Conservation (phyloP, 2,888 invertebrate genomes). For the Ochropacha duplaris region DNA sequence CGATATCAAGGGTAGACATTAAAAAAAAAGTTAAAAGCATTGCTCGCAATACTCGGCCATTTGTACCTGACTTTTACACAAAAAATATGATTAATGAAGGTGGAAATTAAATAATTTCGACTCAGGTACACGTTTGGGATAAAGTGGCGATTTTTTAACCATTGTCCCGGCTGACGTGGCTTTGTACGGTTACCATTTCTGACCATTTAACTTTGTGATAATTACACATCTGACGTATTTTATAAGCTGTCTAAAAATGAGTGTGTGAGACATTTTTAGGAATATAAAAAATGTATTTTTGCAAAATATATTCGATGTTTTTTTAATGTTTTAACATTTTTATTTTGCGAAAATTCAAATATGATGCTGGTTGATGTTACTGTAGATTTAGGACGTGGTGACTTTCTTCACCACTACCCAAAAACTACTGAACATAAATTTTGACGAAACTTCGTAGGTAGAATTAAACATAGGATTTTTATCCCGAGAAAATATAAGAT, state of each 20-base stretch:
- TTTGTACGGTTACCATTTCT: slow-evolving; percentile 26
- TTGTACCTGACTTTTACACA: slow-evolving; percentile 59
- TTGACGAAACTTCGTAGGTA: too few species aligned
- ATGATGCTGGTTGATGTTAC: too few species aligned
- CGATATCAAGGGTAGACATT: slow-evolving; percentile 13
- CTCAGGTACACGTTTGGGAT: slow-evolving; percentile 56
- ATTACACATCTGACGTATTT: slow-evolving; percentile 22
- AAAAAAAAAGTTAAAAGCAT: slow-evolving; percentile 63
- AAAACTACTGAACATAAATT: too few species aligned
- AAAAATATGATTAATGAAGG: slow-evolving; percentile 81
- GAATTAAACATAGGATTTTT: too few species aligned
- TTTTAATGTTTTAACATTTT: not conserved
- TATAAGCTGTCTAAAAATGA: not conserved
- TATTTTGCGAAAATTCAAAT: too few species aligned
- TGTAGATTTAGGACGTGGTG: too few species aligned
- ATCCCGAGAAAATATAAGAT: too few species aligned
- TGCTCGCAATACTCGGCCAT: slow-evolving; percentile 40
- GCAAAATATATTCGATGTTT: not conserved
- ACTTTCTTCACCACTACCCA: too few species aligned
- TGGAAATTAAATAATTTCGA: slow-evolving; percentile 70
- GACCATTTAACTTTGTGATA: slow-evolving; percentile 25
- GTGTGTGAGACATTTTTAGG: too few species aligned
- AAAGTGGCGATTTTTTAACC: slow-evolving; percentile 63
- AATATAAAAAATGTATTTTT: not conserved
- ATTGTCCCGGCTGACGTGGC: slow-evolving; percentile 28